phyloP scores from a whole-genome alignment of 2,113 vertebrate species.

The Lagopus muta region DNA sequence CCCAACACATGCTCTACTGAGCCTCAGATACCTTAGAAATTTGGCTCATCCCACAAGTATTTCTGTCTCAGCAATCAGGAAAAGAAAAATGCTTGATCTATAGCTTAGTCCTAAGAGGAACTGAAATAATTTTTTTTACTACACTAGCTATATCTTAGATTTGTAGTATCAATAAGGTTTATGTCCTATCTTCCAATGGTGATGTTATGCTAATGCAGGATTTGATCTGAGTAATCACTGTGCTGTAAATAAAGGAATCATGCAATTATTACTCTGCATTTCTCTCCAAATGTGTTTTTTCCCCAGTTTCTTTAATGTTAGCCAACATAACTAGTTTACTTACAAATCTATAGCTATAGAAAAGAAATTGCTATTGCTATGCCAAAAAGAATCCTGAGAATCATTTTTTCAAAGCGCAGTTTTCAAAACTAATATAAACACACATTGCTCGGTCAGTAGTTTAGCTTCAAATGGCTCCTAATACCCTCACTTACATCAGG shows the following conservation, averaged over 20 bases:
- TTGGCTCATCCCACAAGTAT: not conserved
- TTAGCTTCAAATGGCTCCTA: not conserved
- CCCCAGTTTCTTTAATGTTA: not conserved
- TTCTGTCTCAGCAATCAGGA: not conserved
- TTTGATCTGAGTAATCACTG: not conserved
- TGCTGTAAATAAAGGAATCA: not conserved
- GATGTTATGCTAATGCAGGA: not conserved
- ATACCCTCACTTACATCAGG: not conserved
- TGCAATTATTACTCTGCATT: not conserved
- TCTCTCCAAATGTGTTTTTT: not conserved
- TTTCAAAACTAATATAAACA: not conserved
- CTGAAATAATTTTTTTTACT: not conserved
- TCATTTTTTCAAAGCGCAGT: not conserved
- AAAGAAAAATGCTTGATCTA: not conserved
- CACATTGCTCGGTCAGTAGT: not conserved
- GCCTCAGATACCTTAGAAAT: not conserved
- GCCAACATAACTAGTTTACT: not conserved
- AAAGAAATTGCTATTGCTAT: not conserved
- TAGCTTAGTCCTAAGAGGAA: not conserved
- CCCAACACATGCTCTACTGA: not conserved
- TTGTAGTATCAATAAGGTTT: not conserved
- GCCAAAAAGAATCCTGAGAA: not conserved
- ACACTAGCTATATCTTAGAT: not conserved
- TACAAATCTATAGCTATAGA: not conserved
- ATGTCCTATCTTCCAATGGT: not conserved